Evolutionary conservation across 1,140 invertebrate genomes (phyloP).

Genomic region (Mercenaria mercenaria): DNA sequence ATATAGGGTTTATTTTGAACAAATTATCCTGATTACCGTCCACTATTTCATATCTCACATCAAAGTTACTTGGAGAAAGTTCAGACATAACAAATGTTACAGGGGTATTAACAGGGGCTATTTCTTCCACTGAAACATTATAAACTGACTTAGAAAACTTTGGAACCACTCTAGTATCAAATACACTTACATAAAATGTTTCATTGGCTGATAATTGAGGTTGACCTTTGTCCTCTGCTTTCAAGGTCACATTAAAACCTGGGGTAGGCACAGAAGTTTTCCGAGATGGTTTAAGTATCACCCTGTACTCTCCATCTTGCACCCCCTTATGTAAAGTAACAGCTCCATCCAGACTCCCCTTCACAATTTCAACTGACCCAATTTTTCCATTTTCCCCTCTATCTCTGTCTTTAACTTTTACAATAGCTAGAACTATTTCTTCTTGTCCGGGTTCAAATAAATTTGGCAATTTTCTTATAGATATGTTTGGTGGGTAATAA

Average conservation of each 20-base stretch:
- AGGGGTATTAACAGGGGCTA: constrained; percentile 94
- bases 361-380: constrained; percentile 93
- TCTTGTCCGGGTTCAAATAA: constrained; percentile 90
- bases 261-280: constrained; percentile 89
- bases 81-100: constrained; percentile 86
- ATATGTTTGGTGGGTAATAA: constrained; percentile 93
- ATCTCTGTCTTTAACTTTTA: constrained; percentile 94
- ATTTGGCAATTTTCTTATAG: constrained; percentile 91
- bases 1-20: constrained; percentile 87
- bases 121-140: constrained; percentile 95
- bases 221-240: constrained; percentile 93
- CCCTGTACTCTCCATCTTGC: constrained; percentile 87
- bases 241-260: constrained; percentile 91
- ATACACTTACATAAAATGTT: constrained; percentile 88
- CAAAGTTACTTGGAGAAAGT: constrained; percentile 6
- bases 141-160: constrained; percentile 96
- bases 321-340: constrained; percentile 91
- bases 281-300: constrained; percentile 88
- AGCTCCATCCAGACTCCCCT: constrained; percentile 91
- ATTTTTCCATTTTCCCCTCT: constrained; percentile 94
- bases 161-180: constrained; percentile 94
- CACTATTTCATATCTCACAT: constrained; percentile 88
- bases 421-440: constrained; percentile 91
- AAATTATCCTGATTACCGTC: constrained; percentile 77
- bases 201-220: constrained; percentile 88